phyloP scores from a whole-genome alignment of 2,888 invertebrate species.

The Hofmannophila pseudospretella region DNA sequence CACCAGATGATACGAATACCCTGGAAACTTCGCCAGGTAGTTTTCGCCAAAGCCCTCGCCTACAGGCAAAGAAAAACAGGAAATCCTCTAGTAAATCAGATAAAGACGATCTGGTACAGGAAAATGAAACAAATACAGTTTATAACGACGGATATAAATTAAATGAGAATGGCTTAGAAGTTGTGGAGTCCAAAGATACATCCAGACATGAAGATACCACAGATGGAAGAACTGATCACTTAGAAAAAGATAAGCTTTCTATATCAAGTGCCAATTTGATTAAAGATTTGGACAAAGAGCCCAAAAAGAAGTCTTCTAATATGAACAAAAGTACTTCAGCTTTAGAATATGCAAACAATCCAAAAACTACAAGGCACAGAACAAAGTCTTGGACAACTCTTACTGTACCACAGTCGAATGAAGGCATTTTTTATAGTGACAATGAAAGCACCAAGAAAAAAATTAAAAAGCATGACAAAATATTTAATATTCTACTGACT shows the following conservation, averaged over 20 bases:
- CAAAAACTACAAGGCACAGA: conserved; percentile 40
- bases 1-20: conserved; percentile 11
- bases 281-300: conserved; percentile 28
- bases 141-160: background rate
- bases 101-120: background rate
- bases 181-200: conserved; percentile 1
- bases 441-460: conserved; percentile 38
- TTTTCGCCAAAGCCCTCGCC: conserved; percentile 25
- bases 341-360: conserved; percentile 22
- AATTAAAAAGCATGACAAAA: conserved; percentile 13
- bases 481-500: conserved; percentile 5
- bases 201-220: conserved; percentile 1
- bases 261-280: conserved; percentile 31
- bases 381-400: conserved; percentile 52
- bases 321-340: conserved; percentile 46
- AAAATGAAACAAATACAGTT: background rate
- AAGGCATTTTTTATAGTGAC: conserved; percentile 43
- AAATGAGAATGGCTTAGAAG: background rate
- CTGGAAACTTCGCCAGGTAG: conserved; percentile 16
- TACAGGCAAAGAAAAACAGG: conserved; percentile 18
- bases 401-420: conserved; percentile 18
- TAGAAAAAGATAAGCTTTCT: conserved; percentile 24
- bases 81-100: conserved; percentile 17
- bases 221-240: conserved; percentile 9
- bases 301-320: conserved; percentile 20